phyloP scores from a whole-genome alignment of 2,113 vertebrate species.

The Platichthys stellatus region DNA sequence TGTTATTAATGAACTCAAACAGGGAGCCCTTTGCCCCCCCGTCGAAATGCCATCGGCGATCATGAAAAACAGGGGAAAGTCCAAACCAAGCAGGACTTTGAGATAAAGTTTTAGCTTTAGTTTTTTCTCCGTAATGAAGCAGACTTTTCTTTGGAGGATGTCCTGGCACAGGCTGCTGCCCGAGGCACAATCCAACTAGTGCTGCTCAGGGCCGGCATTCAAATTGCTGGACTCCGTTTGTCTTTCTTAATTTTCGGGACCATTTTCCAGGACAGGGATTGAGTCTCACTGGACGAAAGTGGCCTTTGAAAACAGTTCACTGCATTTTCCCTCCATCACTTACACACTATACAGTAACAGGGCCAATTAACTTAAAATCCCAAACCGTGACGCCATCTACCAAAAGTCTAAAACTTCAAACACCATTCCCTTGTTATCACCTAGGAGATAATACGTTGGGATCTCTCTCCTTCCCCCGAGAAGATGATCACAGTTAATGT shows the following conservation, averaged over 20 bases:
- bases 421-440: not conserved
- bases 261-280: conserved; percentile 21
- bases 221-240: conserved; percentile 45
- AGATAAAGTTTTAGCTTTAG: conserved; percentile 14
- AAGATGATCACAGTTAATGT: too few relatives aligned
- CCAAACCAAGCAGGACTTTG: conserved; percentile 42
- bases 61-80: conserved; percentile 43
- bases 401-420: not conserved
- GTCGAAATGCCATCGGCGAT: conserved; percentile 72
- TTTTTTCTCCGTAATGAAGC: conserved; percentile 20
- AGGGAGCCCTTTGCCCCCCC: conserved; percentile 59
- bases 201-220: conserved; percentile 33
- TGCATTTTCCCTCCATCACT: not conserved
- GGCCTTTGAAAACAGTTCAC: conserved; percentile 14
- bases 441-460: too few relatives aligned
- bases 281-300: not conserved
- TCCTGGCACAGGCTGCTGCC: conserved; percentile 20
- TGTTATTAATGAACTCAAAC: conserved; percentile 71
- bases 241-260: conserved; percentile 8
- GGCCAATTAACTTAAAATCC: not conserved
- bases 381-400: not conserved
- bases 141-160: conserved; percentile 30
- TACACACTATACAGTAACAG: not conserved
- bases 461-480: too few relatives aligned
- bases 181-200: conserved; percentile 24